A percentile compares a stretch with the other conserved stretches of the same genome.
Evolutionary conservation across 2,888 invertebrate genomes (phyloP).

Genomic region (Eupithecia inturbata): DNA sequence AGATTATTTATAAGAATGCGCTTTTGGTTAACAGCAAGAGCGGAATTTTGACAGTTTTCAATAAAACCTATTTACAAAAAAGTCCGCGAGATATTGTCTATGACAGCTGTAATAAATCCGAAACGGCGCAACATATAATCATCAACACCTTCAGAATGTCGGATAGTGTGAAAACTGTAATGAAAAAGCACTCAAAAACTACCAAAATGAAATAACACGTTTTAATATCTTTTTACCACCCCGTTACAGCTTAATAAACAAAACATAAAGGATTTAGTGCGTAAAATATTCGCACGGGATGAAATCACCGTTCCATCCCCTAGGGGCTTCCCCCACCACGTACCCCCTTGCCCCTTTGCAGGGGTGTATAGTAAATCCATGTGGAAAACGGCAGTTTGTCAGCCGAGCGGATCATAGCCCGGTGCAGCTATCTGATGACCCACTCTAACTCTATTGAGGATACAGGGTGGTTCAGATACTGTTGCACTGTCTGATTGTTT

Average conservation of each 20-base stretch:
- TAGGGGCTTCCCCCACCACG: neutral
- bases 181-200: constrained; percentile 18
- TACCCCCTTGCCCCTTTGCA: constrained; percentile 18
- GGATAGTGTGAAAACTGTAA: neutral
- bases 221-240: constrained; percentile 23
- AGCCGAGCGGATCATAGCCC: constrained; percentile 46
- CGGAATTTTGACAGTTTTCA: neutral
- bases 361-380: constrained; percentile 47
- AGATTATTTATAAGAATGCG: neutral
- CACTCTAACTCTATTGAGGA: constrained; percentile 42
- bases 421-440: constrained; percentile 52
- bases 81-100: neutral
- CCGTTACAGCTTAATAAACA: constrained; percentile 43
- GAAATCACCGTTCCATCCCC: constrained; percentile 36
- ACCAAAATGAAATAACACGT: constrained; percentile 15
- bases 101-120: neutral
- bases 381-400: constrained; percentile 55
- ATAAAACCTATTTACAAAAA: too few relatives aligned
- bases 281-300: constrained; percentile 29
- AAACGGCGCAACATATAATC: too few relatives aligned
- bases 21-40: neutral
- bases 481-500: neutral
- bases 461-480: constrained; percentile 21
- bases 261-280: constrained; percentile 43
- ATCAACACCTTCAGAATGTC: neutral